These are phyloP conservation scores for Himalopsyche phryganea DNA, from an alignment of 1,140 invertebrate species.

Conservation along the genomic window DNA sequence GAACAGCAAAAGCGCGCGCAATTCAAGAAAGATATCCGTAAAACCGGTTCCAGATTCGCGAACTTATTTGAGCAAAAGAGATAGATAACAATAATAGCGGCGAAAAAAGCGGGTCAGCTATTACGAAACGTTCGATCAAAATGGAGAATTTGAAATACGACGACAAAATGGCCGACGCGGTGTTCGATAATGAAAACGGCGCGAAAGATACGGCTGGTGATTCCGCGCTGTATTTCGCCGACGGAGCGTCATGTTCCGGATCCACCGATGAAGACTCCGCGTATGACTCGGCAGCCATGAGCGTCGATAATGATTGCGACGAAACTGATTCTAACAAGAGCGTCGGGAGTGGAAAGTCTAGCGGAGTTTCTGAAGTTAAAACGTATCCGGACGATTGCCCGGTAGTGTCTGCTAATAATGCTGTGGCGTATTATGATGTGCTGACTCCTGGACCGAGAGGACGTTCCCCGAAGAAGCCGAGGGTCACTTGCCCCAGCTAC, in stretches of 20 bases:
- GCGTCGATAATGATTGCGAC: conserved; percentile 39
- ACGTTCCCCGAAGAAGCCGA: conserved; percentile 36
- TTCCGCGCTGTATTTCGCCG: no score
- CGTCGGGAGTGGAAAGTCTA: conserved; percentile 29
- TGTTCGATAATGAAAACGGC: conserved; percentile 12
- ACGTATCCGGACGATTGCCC: conserved; percentile 44
- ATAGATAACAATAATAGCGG: conserved; percentile 1
- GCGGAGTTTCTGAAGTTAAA: conserved; percentile 1
- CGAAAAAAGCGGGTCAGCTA: conserved; percentile 9
- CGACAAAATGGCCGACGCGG: neutral
- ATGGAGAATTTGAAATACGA: conserved; percentile 14
- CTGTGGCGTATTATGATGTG: conserved; percentile 50
- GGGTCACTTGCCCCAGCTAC: neutral
- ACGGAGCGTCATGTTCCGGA: neutral
- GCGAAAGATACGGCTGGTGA: conserved; percentile 7
- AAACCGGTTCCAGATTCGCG: no score
- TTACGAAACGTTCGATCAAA: neutral
- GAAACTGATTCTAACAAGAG: conserved; percentile 39
- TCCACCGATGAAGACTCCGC: conserved; percentile 44
- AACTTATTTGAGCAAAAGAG: neutral
- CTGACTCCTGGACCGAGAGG: conserved; percentile 36
- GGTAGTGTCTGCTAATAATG: conserved; percentile 51
- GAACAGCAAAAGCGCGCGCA: no score
- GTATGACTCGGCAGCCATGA: conserved; percentile 39
- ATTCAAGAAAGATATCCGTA: no score